Conservation (phyloP, 2,888 invertebrate genomes). For the Euzophera pinguis region DNA sequence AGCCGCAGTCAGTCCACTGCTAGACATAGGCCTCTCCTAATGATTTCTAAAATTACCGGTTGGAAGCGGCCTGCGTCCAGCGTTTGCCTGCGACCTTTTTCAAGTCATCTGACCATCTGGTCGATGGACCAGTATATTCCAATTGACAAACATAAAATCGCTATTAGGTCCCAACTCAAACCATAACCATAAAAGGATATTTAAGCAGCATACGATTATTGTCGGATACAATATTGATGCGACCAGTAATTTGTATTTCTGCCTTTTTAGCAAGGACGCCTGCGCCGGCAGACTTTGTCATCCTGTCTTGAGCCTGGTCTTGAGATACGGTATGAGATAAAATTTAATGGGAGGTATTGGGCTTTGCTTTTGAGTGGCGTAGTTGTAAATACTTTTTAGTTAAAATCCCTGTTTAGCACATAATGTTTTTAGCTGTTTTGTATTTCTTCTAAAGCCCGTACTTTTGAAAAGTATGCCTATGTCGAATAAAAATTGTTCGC, state of each 20-base stretch:
- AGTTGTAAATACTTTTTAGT: not conserved
- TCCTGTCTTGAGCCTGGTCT: not conserved
- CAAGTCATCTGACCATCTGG: too few species aligned
- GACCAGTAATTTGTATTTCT: constrained; percentile 66
- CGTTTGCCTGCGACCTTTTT: too few species aligned
- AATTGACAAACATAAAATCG: not conserved
- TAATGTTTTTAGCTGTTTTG: too few species aligned
- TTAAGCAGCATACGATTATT: constrained; percentile 71
- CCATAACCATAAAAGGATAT: constrained; percentile 41
- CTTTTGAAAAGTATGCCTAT: too few species aligned
- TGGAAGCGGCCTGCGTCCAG: too few species aligned
- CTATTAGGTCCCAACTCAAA: constrained; percentile 25
- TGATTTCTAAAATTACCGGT: too few species aligned
- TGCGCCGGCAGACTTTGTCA: constrained; percentile 3
- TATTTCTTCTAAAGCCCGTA: too few species aligned
- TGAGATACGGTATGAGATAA: constrained; percentile 4
- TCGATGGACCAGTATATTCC: too few species aligned
- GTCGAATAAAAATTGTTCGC: too few species aligned
- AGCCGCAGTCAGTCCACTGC: too few species aligned
- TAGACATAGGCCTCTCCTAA: too few species aligned
- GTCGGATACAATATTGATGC: constrained; percentile 65
- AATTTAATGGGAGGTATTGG: constrained; percentile 7
- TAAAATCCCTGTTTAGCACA: not conserved
- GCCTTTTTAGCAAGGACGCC: constrained; percentile 15
- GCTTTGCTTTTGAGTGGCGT: not conserved